phyloP scores from a whole-genome alignment of 2,113 vertebrate genomes.

The Lophotis ruficrista region DNA sequence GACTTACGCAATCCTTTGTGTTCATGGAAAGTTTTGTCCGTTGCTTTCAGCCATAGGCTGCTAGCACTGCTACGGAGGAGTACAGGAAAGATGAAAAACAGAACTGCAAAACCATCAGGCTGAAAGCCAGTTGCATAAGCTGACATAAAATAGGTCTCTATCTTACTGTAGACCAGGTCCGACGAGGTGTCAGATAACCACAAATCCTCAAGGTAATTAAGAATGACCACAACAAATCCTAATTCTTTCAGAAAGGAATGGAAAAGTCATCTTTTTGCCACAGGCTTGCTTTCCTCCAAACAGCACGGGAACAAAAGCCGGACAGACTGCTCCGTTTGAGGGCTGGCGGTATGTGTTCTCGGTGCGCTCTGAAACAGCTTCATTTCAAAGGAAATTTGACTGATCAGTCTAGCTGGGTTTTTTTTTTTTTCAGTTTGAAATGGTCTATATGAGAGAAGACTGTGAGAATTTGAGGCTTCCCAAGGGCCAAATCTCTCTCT shows the following conservation, averaged over 20 bases:
- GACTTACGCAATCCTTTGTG: not conserved
- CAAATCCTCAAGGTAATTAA: not conserved
- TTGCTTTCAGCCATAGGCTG: not conserved
- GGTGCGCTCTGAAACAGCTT: not conserved
- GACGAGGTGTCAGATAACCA: not conserved
- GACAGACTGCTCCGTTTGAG: fast-evolving
- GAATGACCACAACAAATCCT: not conserved
- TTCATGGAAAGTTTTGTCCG: not conserved
- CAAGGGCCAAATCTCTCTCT: not conserved
- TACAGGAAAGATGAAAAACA: not conserved
- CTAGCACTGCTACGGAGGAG: not conserved
- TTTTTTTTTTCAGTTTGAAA: not conserved
- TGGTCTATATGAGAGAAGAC: not conserved
- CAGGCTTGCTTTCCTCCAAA: not conserved
- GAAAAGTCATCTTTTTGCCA: not conserved
- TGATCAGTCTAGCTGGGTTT: fast-evolving
- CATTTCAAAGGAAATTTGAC: not conserved
- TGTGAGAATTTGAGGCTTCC: not conserved
- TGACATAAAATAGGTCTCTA: not conserved
- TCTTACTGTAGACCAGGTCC: not conserved
- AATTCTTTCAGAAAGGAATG: not conserved
- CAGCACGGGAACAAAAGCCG: not conserved
- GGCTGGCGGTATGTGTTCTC: not conserved
- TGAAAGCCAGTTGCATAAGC: not conserved
- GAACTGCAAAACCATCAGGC: not conserved